These are phyloP conservation scores for Andricus quercusramuli DNA, from an alignment of 2,888 invertebrate genomes.

Conservation along the genomic window DNA sequence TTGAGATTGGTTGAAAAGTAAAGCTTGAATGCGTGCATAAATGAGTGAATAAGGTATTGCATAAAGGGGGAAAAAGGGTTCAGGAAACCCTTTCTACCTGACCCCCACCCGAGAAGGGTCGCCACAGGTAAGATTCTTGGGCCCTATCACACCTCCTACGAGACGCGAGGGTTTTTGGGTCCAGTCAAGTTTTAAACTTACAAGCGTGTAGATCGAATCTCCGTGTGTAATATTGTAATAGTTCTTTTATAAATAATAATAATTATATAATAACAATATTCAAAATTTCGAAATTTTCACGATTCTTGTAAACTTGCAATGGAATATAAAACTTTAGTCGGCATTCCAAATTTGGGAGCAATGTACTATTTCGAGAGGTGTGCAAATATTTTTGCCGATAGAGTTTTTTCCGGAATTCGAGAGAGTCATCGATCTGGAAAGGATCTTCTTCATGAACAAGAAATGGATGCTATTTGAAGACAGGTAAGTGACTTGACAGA, in stretches of 20 bases:
- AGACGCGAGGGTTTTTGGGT: conserved; percentile 62
- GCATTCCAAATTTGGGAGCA: not conserved
- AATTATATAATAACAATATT: not conserved
- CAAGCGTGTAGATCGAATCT: conserved; percentile 58
- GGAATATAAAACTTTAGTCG: not conserved
- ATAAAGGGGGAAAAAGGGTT: conserved; percentile 61
- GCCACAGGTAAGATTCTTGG: conserved; percentile 76
- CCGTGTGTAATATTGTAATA: not conserved
- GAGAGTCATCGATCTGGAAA: not conserved
- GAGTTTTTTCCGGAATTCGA: not conserved
- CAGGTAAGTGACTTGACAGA: not conserved
- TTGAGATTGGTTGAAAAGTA: conserved; percentile 47
- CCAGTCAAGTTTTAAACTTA: conserved; percentile 67
- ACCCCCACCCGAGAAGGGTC: conserved; percentile 71
- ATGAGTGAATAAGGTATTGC: conserved; percentile 64
- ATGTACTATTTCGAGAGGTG: not conserved
- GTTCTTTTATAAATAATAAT: not conserved
- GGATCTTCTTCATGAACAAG: not conserved
- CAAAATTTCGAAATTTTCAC: not conserved
- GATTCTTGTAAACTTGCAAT: not conserved
- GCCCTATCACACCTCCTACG: conserved; percentile 75
- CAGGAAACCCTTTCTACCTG: conserved; percentile 75
- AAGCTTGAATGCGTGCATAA: conserved; percentile 58
- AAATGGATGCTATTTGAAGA: not conserved
- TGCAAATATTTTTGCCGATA: not conserved